These are phyloP conservation scores for Cylloceria caligata DNA, from an alignment of 2,888 invertebrate genomes.

Conservation along the genomic window DNA sequence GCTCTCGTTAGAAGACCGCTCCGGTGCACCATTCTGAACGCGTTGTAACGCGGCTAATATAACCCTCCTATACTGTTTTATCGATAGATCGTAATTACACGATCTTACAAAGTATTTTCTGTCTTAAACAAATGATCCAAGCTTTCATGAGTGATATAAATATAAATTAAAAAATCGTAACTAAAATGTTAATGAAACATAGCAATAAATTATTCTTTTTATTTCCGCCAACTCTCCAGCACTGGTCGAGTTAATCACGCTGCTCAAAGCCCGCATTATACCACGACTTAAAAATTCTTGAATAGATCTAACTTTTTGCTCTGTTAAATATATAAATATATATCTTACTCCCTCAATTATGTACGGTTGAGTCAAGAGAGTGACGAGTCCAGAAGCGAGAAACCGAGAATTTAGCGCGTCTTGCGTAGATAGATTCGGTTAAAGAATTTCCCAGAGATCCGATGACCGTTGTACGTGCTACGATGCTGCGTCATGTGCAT, in stretches of 20 bases:
- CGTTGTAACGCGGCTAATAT: conserved; percentile 41
- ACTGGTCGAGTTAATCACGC: neutral
- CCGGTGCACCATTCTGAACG: conserved; percentile 31
- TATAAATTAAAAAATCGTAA: no score
- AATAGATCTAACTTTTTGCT: no score
- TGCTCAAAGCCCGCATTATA: neutral
- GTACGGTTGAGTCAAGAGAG: neutral
- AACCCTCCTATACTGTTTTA: conserved; percentile 38
- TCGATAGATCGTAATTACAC: conserved; percentile 34
- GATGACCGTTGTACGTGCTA: conserved; percentile 11
- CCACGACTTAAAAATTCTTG: no score
- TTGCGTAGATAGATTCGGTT: conserved; percentile 57
- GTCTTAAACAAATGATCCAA: conserved; percentile 2
- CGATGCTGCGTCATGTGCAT: neutral
- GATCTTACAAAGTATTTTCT: conserved; percentile 10
- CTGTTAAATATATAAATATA: no score
- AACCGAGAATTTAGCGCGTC: conserved; percentile 61
- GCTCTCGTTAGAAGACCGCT: conserved; percentile 51
- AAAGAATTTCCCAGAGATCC: conserved; percentile 61
- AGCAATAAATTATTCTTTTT: no score
- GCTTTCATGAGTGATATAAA: no score
- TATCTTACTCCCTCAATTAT: neutral
- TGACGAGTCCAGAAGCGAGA: neutral
- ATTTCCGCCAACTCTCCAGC: no score
- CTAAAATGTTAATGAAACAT: no score